These are phyloP conservation scores for Malurus cyaneus DNA, from an alignment of 2,113 vertebrate genomes.

Conservation along the genomic window DNA sequence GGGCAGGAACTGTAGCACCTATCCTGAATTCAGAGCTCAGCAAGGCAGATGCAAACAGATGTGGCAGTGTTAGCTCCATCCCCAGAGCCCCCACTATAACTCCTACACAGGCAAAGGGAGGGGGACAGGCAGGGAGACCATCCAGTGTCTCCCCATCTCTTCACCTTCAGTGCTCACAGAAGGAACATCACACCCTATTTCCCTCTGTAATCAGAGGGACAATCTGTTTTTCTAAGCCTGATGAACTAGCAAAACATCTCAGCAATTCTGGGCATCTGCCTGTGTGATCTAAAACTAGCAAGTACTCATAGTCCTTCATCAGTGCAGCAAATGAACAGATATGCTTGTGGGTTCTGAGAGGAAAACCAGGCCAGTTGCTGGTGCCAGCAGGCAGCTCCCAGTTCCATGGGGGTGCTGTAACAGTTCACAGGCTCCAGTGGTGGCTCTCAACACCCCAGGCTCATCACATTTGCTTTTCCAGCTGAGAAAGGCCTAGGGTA, in stretches of 20 bases:
- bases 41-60: neutral
- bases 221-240: neutral
- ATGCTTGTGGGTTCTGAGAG: neutral
- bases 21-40: neutral
- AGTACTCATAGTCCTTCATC: neutral
- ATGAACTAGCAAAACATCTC: neutral
- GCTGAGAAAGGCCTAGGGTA: neutral
- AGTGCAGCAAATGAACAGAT: neutral
- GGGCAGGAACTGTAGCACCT: neutral
- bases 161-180: neutral
- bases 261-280: neutral
- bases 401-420: neutral
- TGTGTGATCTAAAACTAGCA: neutral
- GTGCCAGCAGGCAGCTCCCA: slow-evolving; percentile 19
- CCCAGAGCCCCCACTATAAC: neutral
- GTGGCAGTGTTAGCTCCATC: neutral
- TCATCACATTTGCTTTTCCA: neutral
- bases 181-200: neutral
- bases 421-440: neutral
- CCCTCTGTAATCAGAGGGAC: neutral
- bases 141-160: neutral
- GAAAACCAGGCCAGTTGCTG: neutral
- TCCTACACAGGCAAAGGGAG: neutral
- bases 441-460: neutral
- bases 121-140: neutral